Percentiles rank a stretch among this genome's conserved stretches.
Evolutionary conservation across 2,888 invertebrate species (phyloP).

Genomic region (Trichopoda pennipes): DNA sequence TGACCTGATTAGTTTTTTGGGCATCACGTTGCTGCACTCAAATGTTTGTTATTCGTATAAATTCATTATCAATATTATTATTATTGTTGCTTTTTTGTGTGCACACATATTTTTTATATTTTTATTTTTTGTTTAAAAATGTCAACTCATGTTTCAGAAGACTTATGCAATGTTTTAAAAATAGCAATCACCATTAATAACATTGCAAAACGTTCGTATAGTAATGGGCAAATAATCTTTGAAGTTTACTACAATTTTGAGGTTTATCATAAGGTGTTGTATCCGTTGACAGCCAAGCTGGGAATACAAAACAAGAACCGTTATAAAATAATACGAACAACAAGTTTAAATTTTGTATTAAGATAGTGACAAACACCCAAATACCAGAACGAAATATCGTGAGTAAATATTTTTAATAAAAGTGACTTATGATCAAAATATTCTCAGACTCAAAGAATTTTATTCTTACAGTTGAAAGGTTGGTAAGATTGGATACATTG

Average conservation of each 20-base stretch:
- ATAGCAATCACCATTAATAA: constrained; percentile 46
- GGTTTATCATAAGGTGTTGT: constrained; percentile 28
- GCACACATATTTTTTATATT: constrained; percentile 5
- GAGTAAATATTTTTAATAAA: too few relatives aligned
- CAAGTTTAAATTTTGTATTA: too few relatives aligned
- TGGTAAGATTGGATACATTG: too few relatives aligned
- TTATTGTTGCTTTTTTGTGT: constrained; percentile 2
- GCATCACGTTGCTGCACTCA: constrained; percentile 3
- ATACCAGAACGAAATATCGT: too few relatives aligned
- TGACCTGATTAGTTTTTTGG: constrained; percentile 47
- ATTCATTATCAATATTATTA: constrained; percentile 40
- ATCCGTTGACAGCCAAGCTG: neutral
- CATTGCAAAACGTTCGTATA: neutral
- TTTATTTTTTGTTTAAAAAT: constrained; percentile 22
- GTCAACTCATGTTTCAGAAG: constrained; percentile 43
- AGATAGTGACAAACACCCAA: too few relatives aligned
- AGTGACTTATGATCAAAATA: too few relatives aligned
- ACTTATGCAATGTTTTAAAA: constrained; percentile 50
- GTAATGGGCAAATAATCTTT: constrained; percentile 24
- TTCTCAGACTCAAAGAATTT: too few relatives aligned
- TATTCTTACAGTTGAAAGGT: too few relatives aligned
- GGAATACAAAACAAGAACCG: neutral
- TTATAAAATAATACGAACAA: too few relatives aligned
- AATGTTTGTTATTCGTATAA: constrained; percentile 20
- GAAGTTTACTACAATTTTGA: constrained; percentile 50